Conservation (phyloP, 1,140 invertebrate species). For the Cydia fagiglandana region DNA sequence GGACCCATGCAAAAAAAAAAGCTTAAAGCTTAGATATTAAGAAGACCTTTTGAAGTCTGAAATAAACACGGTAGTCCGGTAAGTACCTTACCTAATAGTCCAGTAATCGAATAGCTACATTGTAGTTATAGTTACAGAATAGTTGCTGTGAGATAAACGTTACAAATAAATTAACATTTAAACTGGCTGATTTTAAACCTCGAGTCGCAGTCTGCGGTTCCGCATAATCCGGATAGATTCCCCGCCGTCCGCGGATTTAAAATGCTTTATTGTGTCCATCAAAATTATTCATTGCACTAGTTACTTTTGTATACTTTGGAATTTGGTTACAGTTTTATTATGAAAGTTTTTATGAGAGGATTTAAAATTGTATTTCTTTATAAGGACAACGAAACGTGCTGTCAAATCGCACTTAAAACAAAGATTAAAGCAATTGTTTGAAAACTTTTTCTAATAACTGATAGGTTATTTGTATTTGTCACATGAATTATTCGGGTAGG, state of each 20-base stretch:
- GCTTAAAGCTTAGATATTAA: no score
- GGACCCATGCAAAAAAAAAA: no score
- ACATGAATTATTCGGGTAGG: no score
- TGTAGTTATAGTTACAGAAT: not conserved
- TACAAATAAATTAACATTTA: slow-evolving; percentile 31
- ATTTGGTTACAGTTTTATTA: not conserved
- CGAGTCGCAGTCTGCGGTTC: slow-evolving; percentile 18
- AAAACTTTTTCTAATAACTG: no score
- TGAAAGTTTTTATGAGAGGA: not conserved
- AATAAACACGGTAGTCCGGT: no score
- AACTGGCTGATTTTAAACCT: slow-evolving; percentile 22
- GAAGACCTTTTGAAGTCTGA: no score
- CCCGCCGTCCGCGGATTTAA: slow-evolving; percentile 28
- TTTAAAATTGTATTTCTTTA: not conserved
- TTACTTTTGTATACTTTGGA: not conserved
- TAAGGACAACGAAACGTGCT: not conserved
- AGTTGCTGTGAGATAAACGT: not conserved
- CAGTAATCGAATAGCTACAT: not conserved
- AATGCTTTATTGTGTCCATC: slow-evolving; percentile 23
- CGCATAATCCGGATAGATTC: slow-evolving; percentile 39
- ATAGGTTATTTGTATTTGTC: no score
- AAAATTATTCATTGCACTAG: slow-evolving; percentile 18
- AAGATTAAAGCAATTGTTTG: no score
- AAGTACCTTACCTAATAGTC: no score
- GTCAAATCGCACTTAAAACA: no score